phyloP scores from a whole-genome alignment of 2,888 invertebrate species.

The Nymphalis polychloros region DNA sequence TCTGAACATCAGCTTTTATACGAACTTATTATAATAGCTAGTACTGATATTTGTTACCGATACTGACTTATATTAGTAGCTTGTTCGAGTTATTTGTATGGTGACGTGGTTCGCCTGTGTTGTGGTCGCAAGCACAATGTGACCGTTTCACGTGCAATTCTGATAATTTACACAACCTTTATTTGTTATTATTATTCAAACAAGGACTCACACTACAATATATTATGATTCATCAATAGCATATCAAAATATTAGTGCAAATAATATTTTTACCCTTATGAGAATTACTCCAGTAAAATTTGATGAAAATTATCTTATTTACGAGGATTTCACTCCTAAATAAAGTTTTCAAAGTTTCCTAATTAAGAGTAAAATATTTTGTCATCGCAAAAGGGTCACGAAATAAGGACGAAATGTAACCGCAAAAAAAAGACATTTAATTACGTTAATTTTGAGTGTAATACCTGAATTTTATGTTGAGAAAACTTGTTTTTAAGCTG shows the following conservation, averaged over 20 bases:
- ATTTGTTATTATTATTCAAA: background rate
- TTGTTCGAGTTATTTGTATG: background rate
- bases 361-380: constrained; percentile 27
- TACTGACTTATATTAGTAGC: background rate
- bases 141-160: background rate
- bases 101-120: background rate
- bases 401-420: constrained; percentile 12
- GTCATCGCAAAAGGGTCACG: constrained; percentile 22
- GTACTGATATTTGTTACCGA: too few relatives aligned
- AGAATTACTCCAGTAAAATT: background rate
- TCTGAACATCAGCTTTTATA: too few relatives aligned
- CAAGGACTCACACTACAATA: too few relatives aligned
- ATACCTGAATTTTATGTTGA: background rate
- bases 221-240: too few relatives aligned
- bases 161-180: background rate
- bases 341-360: constrained; percentile 31
- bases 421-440: constrained; percentile 23
- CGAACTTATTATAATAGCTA: too few relatives aligned
- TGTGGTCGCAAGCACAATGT: background rate
- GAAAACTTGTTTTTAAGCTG: background rate
- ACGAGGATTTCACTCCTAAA: constrained; percentile 11
- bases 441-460: constrained; percentile 12
- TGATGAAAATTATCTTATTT: background rate
- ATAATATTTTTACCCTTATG: too few relatives aligned
- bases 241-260: too few relatives aligned